Evolutionary conservation across 92 coral and sea anemone genomes (phyloP), one percentile per base, ranked within the genome.

Genomic region (Pocillopora grandis): DNA sequence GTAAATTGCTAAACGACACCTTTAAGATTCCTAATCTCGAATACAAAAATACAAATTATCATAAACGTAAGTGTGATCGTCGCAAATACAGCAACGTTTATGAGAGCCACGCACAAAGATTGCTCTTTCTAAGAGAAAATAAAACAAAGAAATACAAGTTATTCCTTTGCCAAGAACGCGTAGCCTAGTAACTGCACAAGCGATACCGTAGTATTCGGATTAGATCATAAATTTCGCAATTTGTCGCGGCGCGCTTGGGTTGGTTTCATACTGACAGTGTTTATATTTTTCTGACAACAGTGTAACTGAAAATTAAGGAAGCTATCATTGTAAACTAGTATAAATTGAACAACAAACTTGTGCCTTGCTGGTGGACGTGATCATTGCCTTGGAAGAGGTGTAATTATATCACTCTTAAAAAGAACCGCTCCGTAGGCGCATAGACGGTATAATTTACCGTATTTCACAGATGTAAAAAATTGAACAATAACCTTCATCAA

Each of bases 341-440:
- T 31, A 33, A 35, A 17, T 60, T 27, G 57, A 70, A 80, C 57
- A 35, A 80, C 85, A 80, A 80, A 80, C 85, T 80, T 71, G 76
- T 37, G 58, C 63, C 62, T 58, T 63, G 69, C 71, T 80, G 76
- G 67, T 69, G n/a, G 56, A 71, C 73, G 52, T 31, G 73, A 69
- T 69, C 73, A 31, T 37, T 68, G 48, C 68, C 67, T 63, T 58
- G 33, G 5, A 21, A 27, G 77, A 55, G 77, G 69, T 35, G 77
- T 35, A 35, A 27, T 33, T 35, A 27, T 68, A 42, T 31, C 27
- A 75, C 68, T 70, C 18, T 18, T 66, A 58, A 12, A 67, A 67
- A 33, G 2, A 62, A 8, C 64, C 33, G n/a, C 52, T 10, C 18
- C 66, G 56, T 19, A 12, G 13, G 71, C 52, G 9, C 10, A 14